phyloP scores from a whole-genome alignment of 2,113 vertebrate genomes.

The Corvus hawaiiensis region DNA sequence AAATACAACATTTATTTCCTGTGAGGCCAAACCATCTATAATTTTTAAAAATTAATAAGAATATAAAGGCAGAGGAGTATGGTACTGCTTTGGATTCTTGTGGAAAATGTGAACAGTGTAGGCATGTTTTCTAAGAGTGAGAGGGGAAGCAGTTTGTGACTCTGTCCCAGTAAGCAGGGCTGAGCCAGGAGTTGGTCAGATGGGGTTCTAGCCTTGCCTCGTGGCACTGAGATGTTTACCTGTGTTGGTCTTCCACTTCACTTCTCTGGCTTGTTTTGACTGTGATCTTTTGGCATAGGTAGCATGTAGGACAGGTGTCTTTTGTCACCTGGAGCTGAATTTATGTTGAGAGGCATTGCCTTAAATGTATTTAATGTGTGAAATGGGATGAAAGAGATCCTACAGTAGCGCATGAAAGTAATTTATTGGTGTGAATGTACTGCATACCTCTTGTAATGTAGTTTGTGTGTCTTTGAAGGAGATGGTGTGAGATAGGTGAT shows the following conservation, averaged over 20 bases:
- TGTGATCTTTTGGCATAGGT: neutral
- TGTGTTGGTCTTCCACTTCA: neutral
- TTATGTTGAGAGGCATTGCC: neutral
- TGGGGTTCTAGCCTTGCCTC: neutral
- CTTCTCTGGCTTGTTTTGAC: neutral
- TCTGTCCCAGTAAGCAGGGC: neutral
- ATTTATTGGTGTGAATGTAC: neutral
- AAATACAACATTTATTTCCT: neutral
- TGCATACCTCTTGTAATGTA: neutral
- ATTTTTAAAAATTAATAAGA: neutral
- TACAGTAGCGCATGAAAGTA: accelerated
- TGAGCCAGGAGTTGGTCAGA: neutral
- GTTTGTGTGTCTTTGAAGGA: neutral
- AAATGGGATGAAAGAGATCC: neutral
- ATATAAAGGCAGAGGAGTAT: neutral
- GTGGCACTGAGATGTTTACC: accelerated
- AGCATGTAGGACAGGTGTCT: neutral
- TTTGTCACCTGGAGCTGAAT: neutral
- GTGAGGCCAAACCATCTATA: neutral
- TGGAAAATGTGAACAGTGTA: neutral
- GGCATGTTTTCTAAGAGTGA: neutral
- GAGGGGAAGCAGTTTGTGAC: neutral
- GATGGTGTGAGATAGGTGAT: neutral
- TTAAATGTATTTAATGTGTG: neutral
- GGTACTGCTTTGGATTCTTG: neutral